Conservation (phyloP, 2,797 vertebrate species). For the Anguilla megastoma region DNA sequence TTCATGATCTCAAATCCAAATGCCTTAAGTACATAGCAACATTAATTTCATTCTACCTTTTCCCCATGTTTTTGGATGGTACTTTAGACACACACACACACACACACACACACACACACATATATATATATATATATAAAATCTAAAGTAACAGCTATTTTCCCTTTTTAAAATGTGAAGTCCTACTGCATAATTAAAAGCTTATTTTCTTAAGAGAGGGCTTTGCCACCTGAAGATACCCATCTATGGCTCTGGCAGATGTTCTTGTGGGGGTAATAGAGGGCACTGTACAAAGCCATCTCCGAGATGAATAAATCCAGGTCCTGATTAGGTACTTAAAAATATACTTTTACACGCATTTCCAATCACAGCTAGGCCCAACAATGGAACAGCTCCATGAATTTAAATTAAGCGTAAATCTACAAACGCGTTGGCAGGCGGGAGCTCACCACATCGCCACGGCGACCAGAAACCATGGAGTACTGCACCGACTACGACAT, state of each 20-base stretch:
- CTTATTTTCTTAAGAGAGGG: not conserved
- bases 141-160: not conserved
- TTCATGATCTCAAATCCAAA: too few relatives aligned
- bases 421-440: not conserved
- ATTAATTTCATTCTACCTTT: too few relatives aligned
- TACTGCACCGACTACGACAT: not conserved
- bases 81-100: too few relatives aligned
- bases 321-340: conserved; percentile 12
- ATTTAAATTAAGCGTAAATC: not conserved
- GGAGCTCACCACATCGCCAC: not conserved
- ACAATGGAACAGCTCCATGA: not conserved
- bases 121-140: not conserved
- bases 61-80: too few relatives aligned
- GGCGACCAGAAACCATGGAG: not conserved
- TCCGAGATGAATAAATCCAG: conserved; percentile 13
- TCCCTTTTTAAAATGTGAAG: not conserved
- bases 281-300: conserved; percentile 3
- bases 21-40: too few relatives aligned
- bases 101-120: too few relatives aligned
- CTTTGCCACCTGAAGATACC: not conserved
- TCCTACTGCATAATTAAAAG: not conserved
- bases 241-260: not conserved
- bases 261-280: not conserved
- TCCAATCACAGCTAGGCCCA: not conserved
- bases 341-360: not conserved